Percentiles rank a stretch among this genome's conserved stretches.
Conservation (phyloP, 2,888 invertebrate genomes). For the Gastrophysa polygoni region DNA sequence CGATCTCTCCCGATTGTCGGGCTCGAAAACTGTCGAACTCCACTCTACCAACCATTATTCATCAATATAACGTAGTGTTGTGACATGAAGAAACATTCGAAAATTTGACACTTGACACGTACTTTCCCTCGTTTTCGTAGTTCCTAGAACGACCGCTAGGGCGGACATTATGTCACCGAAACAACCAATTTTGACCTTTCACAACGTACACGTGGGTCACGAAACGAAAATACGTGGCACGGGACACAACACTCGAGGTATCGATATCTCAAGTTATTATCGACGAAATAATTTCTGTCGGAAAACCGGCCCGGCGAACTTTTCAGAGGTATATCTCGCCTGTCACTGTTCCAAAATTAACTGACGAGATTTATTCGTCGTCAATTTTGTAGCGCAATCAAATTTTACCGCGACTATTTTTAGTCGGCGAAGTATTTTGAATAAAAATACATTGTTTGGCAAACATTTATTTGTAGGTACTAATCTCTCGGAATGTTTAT, state of each 20-base stretch:
- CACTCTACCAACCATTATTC: too few species aligned
- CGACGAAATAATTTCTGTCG: neutral
- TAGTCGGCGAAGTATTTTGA: constrained; percentile 33
- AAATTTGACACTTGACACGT: constrained; percentile 32
- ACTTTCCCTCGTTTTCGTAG: constrained; percentile 53
- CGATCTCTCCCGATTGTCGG: too few species aligned
- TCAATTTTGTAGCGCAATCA: constrained; percentile 42
- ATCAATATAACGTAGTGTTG: too few species aligned
- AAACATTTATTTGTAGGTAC: constrained; percentile 22
- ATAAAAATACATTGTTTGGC: constrained; percentile 21
- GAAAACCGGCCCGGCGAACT: constrained; percentile 16
- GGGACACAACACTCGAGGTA: too few species aligned
- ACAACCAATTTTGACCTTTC: constrained; percentile 54
- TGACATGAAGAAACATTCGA: neutral
- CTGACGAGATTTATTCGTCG: constrained; percentile 46
- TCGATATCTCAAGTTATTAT: too few species aligned
- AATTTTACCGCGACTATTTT: constrained; percentile 41
- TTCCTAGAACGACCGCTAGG: constrained; percentile 52
- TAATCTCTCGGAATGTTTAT: too few species aligned
- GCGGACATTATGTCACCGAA: constrained; percentile 54
- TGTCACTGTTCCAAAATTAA: constrained; percentile 50
- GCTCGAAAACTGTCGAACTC: too few species aligned
- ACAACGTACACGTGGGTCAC: neutral
- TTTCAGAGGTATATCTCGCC: constrained; percentile 15
- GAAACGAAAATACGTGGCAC: too few species aligned